Evolutionary conservation across 2,113 vertebrate genomes (phyloP).

Genomic region (Channa argus): DNA sequence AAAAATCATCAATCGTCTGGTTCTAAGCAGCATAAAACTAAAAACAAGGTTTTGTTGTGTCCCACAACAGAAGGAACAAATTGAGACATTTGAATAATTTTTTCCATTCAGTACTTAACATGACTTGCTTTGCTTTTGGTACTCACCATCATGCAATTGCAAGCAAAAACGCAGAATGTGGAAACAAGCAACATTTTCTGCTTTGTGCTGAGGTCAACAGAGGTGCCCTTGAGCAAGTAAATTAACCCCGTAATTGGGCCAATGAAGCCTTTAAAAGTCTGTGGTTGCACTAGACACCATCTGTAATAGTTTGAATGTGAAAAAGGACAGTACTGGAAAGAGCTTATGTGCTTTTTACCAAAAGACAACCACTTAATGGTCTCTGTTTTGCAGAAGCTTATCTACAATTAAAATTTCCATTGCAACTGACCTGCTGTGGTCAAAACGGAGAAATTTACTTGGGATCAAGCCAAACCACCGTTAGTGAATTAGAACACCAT

Average conservation of each 20-base stretch:
- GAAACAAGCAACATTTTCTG: conserved; percentile 21
- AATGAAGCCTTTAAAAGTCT: conserved; percentile 6
- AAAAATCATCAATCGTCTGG: background rate
- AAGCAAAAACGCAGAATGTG: background rate
- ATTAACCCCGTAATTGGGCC: conserved; percentile 11
- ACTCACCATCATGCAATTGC: background rate
- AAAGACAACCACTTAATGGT: conserved; percentile 35
- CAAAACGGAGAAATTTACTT: conserved; percentile 42
- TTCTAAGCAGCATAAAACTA: background rate
- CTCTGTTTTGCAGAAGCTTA: conserved; percentile 23
- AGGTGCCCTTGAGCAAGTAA: conserved; percentile 53
- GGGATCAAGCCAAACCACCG: conserved; percentile 44
- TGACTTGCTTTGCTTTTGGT: background rate
- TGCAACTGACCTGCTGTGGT: conserved; percentile 45
- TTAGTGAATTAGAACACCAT: conserved; percentile 36
- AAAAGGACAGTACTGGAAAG: background rate
- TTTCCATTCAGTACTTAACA: conserved; percentile 13
- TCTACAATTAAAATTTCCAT: conserved; percentile 55
- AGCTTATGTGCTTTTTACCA: background rate
- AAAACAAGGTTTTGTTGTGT: background rate
- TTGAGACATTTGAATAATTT: conserved; percentile 18
- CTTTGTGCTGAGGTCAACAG: conserved; percentile 18
- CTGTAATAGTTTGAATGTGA: conserved; percentile 17
- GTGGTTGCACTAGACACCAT: background rate
- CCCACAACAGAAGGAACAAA: background rate